phyloP scores from a whole-genome alignment of 2,888 invertebrate genomes.

The Pseudeuparius sepicola region DNA sequence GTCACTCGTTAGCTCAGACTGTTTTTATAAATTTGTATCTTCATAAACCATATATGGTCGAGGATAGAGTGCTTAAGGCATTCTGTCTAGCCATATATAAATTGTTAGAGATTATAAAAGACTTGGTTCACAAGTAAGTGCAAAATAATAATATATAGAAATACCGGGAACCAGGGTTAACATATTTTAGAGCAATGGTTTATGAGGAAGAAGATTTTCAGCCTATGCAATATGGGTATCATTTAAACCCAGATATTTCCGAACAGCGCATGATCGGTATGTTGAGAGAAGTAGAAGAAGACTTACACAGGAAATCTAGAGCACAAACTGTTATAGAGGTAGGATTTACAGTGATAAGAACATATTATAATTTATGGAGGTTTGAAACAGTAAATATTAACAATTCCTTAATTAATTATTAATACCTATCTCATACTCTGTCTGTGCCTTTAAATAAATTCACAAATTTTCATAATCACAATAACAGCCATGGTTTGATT shows the following conservation, averaged over 20 bases:
- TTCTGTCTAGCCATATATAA: constrained; percentile 84
- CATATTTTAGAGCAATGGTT: constrained; percentile 58
- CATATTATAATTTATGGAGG: too few species aligned
- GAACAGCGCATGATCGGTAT: constrained; percentile 72
- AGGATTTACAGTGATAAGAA: too few species aligned
- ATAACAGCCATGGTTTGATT: too few species aligned
- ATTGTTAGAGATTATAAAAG: constrained; percentile 78
- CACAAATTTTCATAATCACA: too few species aligned
- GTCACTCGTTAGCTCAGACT: constrained; percentile 92
- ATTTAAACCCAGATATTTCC: constrained; percentile 70
- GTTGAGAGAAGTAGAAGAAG: constrained; percentile 87
- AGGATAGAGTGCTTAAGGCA: constrained; percentile 72
- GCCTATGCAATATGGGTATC: constrained; percentile 82
- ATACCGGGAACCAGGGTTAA: background rate
- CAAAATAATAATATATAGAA: constrained; percentile 9
- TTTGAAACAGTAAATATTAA: too few species aligned
- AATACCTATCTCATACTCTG: too few species aligned
- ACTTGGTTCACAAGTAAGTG: constrained; percentile 74
- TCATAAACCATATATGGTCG: constrained; percentile 79
- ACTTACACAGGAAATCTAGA: constrained; percentile 61
- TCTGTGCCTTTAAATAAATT: too few species aligned
- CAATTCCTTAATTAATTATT: too few species aligned
- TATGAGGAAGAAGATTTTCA: constrained; percentile 97
- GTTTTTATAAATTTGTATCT: constrained; percentile 93
- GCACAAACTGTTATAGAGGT: too few species aligned